Evolutionary conservation across 2,113 vertebrate species (phyloP), one percentile per base, ranked within the genome.

Genomic region (human (Homo sapiens)): DNA sequence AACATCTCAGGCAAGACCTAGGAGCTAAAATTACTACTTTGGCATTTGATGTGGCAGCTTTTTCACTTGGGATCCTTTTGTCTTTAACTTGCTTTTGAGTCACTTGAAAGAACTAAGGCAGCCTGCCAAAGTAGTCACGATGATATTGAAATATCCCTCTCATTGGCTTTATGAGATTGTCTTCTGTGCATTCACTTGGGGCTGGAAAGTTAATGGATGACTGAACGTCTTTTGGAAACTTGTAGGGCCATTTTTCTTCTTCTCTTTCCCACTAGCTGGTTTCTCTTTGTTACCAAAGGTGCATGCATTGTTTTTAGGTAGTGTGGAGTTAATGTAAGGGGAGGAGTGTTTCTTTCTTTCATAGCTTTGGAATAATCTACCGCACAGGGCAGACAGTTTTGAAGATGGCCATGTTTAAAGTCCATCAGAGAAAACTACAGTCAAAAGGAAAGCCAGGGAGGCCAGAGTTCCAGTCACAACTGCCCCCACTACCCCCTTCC

Each of bases 51-150:
- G 85, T 25, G 64, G 89, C 92, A 82, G 68, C 82, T 30, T 80
- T 89, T 96, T 98, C 93, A 4, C 85, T 97, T 96, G 95, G 94
- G 78, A 78, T 89, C 38, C 84, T 92, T 98, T 97, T 97, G 96
- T 97, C 96, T 96, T 80, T 92, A n/a, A 13, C 22, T 0, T 25
- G 79, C 96, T 98, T 78, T 14, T 83, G 25, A 96, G 80, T 82
- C 96, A 89, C 92, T 97, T 97, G 93, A 78, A 86, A 81, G 96
- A 91, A 66, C 78, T 35, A 85, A 84, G 30, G 92, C 57, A 0
- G 16, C 1, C 38, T 66, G 84, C 89, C 64, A 17, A 86, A 95
- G 82, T 86, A 32, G 5, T 30, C 16, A 0, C 1, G 12, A 81
- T 96, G 70, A 27, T 82, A 72, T 61, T 90, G 93, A 68, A 52